Evolutionary conservation across 2,797 vertebrate genomes (phyloP), one percentile per base, ranked within the genome.

Genomic region (Falco novaeseelandiae): DNA sequence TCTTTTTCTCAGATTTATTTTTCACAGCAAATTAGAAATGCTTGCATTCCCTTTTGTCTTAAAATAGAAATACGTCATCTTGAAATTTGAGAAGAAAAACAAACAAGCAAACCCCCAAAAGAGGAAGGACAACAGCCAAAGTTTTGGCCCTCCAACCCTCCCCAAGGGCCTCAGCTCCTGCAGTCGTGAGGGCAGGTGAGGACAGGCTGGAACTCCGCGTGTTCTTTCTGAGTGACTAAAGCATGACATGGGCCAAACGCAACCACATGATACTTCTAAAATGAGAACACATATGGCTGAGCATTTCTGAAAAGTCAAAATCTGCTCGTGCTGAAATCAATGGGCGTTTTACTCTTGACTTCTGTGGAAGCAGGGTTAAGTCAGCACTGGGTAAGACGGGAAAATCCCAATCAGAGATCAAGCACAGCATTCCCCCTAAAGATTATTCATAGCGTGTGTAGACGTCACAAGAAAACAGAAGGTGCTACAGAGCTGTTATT

Each of bases 201-300:
- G 96, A 96, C 93, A 96, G 92, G 82, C 93, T 96, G 94, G 94
- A 96, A 38, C 94, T 93, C 90, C 29, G 34, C 40, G 3, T 93
- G 90, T 94, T 92, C 93, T 77, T 96, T 87, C 65, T 46, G 84
- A 96, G 94, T 85, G 96, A 97, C 95, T 97, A 93, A 96, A 97
- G 86, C 84, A 89, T 29, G 9, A 96, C 93, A 90, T 27, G 91
- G 95, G 96, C 94, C 93, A 97, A 97, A 96, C 38, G 84, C 89
- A 95, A 92, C 93, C 93, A 86, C 93, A 89, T 92, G 95, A 96
- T 86, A 54, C 79, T 96, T 93, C 93, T 94, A 92, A 96, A 96
- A 95, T 0, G 89, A 96, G 93, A 93, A 62, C 91, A 94, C 96
- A 95, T 93, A 96, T 91, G 95, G 89, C 89, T 92, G 92, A 96